Evolutionary conservation across 2,888 invertebrate species (phyloP), one percentile per base, ranked within the genome.

Genomic region (Dynastes maya): DNA sequence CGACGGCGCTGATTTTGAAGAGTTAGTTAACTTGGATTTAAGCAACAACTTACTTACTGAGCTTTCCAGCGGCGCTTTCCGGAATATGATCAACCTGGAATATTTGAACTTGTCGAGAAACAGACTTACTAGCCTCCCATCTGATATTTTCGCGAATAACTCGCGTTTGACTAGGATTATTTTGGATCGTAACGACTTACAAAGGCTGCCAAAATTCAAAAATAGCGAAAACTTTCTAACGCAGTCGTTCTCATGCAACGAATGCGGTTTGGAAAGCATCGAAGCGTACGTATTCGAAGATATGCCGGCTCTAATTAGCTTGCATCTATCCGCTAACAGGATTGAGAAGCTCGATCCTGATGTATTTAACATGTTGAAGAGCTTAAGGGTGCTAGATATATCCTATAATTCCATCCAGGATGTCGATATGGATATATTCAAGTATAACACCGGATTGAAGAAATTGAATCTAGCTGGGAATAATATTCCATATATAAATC

Each of bases 101-200:
- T 91, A 93, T 84, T 90, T 96, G 80, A 94, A 96, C 87, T 90
- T 96, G 80, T 94, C 95, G 2, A 91, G 92, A 83, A 96, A 96
- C 86, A 90, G 92, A 80, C 87, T 96, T 72, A 92, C 92, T 76
- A 91, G 92, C 80, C 89, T 95, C 49, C 93, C 93, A 0, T 91
- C 92, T 78, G 91, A 93, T 85, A 90, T 95, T 71, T 94, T 96
- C 85, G 91, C 91, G 81, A 91, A 92, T 84, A 95, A 95, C 86
- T 90, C 91, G 13, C 92, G 93, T 84, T 87, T 95, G 65, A 93
- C 94, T 83, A 92, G 93, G 81, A 91, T 95, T 80, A 91, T 93
- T 82, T 90, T 95, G 85, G 94, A 93, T 81, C 92, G 94, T 82
- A 95, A 95, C 85, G 90, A 90, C 67, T 88, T 96, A 63, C 92